A percentile compares a stretch with the other conserved stretches of the same genome.
Evolutionary conservation across 2,888 invertebrate species (phyloP).

Genomic region (Meta bourneti): DNA sequence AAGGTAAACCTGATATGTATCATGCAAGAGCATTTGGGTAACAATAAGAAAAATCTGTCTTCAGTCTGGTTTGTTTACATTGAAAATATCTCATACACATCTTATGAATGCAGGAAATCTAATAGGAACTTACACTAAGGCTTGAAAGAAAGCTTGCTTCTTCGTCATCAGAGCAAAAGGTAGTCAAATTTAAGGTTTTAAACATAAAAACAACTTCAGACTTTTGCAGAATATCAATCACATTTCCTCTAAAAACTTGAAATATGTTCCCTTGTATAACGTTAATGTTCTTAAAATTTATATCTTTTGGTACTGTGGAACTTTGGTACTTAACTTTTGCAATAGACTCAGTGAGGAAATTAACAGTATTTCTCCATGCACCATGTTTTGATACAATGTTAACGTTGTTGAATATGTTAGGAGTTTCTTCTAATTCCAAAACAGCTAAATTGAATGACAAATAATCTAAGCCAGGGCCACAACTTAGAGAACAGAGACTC

Average conservation of each 20-base stretch:
- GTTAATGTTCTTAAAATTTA: not conserved
- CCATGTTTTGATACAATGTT: constrained; percentile 41
- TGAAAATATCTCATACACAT: too few relatives aligned
- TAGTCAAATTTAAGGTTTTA: constrained; percentile 9
- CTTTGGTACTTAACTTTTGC: not conserved
- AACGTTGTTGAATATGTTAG: constrained; percentile 7
- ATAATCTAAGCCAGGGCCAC: constrained; percentile 57
- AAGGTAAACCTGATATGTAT: too few relatives aligned
- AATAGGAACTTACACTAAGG: too few relatives aligned
- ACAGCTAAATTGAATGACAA: constrained; percentile 32
- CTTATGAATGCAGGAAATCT: too few relatives aligned
- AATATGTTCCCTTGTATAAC: not conserved
- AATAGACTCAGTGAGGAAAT: constrained; percentile 11
- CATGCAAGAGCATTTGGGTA: too few relatives aligned
- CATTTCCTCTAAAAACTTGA: not conserved
- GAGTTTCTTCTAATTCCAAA: not conserved
- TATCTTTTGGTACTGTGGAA: too few relatives aligned
- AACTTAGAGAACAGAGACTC: constrained; percentile 26
- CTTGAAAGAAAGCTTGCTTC: too few relatives aligned
- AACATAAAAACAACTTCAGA: constrained; percentile 17
- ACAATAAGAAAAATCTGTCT: too few relatives aligned
- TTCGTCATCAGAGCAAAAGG: too few relatives aligned
- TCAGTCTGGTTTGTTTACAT: too few relatives aligned
- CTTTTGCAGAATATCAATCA: not conserved
- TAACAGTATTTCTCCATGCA: constrained; percentile 54